A percentile compares a stretch with the other conserved stretches of the same genome.
Conservation (phyloP, 2,888 invertebrate species). For the Latrodectus hesperus region DNA sequence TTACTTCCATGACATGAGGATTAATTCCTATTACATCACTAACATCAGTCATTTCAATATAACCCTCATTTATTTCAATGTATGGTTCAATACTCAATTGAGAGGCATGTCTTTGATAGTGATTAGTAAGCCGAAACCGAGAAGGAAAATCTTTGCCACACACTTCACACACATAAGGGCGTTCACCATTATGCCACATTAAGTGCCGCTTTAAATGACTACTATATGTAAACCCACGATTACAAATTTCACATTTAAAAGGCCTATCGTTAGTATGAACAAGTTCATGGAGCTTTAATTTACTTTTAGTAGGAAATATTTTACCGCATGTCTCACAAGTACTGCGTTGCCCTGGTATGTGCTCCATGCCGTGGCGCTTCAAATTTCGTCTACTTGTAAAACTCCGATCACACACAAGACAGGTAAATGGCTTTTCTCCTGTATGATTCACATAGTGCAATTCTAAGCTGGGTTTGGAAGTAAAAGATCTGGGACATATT, state of each 20-base stretch:
- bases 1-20: too few species aligned
- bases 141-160: conserved; percentile 39
- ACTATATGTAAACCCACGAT: conserved; percentile 61
- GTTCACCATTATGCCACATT: conserved; percentile 43
- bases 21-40: not conserved
- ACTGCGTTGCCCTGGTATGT: conserved; percentile 53
- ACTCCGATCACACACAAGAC: conserved; percentile 41
- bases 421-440: conserved; percentile 38
- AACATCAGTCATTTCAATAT: not conserved
- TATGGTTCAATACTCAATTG: not conserved
- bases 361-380: conserved; percentile 55
- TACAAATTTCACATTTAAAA: conserved; percentile 44
- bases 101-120: conserved; percentile 33
- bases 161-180: conserved; percentile 45
- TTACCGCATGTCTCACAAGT: conserved; percentile 58
- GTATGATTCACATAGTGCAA: conserved; percentile 37
- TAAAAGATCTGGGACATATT: conserved; percentile 39
- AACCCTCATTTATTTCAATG: not conserved
- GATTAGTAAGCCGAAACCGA: conserved; percentile 28
- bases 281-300: conserved; percentile 41
- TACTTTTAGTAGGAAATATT: conserved; percentile 45
- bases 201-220: conserved; percentile 56
- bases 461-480: conserved; percentile 31
- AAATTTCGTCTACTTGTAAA: conserved; percentile 38
- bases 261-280: conserved; percentile 56